phyloP scores from a whole-genome alignment of 2,797 vertebrate species.

The Thamnophis elegans region DNA sequence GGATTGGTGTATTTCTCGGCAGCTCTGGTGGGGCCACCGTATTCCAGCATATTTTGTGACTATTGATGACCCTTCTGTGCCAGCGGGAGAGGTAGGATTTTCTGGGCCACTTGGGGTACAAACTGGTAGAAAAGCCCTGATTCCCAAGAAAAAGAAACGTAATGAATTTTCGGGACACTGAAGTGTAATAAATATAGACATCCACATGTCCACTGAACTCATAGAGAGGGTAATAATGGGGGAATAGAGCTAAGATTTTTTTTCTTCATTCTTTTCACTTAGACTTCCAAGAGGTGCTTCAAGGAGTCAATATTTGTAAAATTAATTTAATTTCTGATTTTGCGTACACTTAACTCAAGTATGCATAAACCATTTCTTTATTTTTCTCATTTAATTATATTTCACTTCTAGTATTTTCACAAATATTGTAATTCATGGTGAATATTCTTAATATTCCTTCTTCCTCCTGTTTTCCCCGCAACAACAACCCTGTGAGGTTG shows the following conservation, averaged over 20 bases:
- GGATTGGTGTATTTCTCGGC: conserved; percentile 94
- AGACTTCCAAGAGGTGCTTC: neutral
- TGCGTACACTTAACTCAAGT: neutral
- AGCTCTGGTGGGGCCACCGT: conserved; percentile 95
- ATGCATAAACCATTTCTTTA: neutral
- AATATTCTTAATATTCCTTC: neutral
- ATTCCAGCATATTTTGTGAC: conserved; percentile 91
- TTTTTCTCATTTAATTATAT: neutral
- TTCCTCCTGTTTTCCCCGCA: neutral
- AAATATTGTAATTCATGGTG: neutral
- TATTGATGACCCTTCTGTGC: conserved; percentile 70
- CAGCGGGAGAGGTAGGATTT: conserved; percentile 17
- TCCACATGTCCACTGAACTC: neutral
- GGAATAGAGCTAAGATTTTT: neutral
- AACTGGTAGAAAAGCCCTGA: neutral
- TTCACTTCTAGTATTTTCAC: neutral
- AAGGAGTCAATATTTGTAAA: neutral
- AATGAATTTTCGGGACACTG: neutral
- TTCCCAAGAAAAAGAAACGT: neutral
- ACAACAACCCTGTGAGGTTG: neutral
- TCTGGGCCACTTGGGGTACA: neutral
- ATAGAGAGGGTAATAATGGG: neutral
- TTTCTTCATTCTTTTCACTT: neutral
- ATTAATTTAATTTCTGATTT: neutral
- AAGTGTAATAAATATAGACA: neutral